Conservation (phyloP, 2,113 vertebrate species). For the Reinhardtius hippoglossoides region DNA sequence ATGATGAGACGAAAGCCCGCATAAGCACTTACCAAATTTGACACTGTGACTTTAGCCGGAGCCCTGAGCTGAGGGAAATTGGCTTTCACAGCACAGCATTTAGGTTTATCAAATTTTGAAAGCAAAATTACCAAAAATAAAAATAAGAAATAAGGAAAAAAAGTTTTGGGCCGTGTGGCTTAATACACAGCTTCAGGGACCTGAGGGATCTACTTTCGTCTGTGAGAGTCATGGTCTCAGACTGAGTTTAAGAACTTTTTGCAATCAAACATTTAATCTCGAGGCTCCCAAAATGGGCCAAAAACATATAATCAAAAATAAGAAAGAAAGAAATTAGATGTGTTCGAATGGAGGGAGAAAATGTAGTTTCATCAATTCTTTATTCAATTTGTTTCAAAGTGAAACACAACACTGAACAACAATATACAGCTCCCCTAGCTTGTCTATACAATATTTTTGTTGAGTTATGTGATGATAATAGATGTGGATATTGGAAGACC, state of each 20-base stretch:
- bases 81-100: slow-evolving; percentile 58
- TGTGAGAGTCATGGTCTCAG: neutral
- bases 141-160: neutral
- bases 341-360: neutral
- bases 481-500: neutral
- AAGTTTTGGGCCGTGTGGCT: slow-evolving; percentile 7
- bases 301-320: neutral
- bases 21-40: slow-evolving; percentile 34
- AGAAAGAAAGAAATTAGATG: neutral
- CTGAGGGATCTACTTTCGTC: neutral
- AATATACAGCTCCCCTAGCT: neutral
- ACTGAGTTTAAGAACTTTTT: neutral
- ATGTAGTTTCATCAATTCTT: neutral
- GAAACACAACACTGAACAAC: neutral
- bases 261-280: neutral
- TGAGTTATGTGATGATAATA: slow-evolving; percentile 5
- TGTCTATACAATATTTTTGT: neutral
- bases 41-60: slow-evolving; percentile 38
- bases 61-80: slow-evolving; percentile 54
- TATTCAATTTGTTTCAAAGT: slow-evolving; percentile 1
- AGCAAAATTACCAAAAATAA: slow-evolving; percentile 12
- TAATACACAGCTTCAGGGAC: slow-evolving; percentile 7
- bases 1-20: slow-evolving; percentile 35
- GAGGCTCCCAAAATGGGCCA: neutral
- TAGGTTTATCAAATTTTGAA: slow-evolving; percentile 53